Percentiles rank a stretch among this genome's conserved stretches.
phyloP scores from a whole-genome alignment of 2,888 invertebrate genomes.

The Agonopterix alstromeriana region DNA sequence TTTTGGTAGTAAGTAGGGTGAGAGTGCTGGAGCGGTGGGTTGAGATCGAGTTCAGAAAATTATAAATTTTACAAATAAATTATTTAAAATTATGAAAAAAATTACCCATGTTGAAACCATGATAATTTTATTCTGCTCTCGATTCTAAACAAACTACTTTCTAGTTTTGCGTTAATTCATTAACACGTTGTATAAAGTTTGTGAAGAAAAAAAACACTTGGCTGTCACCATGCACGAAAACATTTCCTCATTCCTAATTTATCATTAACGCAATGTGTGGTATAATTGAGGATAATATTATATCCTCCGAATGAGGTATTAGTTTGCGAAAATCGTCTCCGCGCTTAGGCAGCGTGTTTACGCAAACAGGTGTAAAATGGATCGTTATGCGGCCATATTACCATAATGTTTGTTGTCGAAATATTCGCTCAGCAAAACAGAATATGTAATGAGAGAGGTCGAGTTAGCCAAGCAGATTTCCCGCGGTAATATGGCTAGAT shows the following conservation, averaged over 20 bases:
- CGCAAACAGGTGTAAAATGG: conserved; percentile 71
- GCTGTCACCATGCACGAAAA: too few species aligned
- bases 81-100: too few species aligned
- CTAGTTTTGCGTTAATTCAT: too few species aligned
- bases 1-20: too few species aligned
- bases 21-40: too few species aligned
- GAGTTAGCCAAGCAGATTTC: conserved; percentile 51
- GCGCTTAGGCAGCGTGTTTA: conserved; percentile 58
- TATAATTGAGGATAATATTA: conserved; percentile 3
- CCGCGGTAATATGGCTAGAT: conserved; percentile 49
- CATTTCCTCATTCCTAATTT: neutral
- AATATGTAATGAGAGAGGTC: conserved; percentile 62
- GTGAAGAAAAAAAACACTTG: too few species aligned
- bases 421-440: conserved; percentile 62
- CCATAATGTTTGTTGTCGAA: conserved; percentile 72
- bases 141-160: too few species aligned
- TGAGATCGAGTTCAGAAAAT: too few species aligned
- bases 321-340: conserved; percentile 43
- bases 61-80: too few species aligned
- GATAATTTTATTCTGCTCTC: too few species aligned
- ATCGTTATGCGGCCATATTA: conserved; percentile 64
- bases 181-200: too few species aligned
- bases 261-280: neutral
- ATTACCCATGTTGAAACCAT: too few species aligned
- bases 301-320: conserved; percentile 10